Base-by-base conservation (phyloP, 1,140 invertebrate genomes). In the Mizuhopecten yessoensis region DNA sequence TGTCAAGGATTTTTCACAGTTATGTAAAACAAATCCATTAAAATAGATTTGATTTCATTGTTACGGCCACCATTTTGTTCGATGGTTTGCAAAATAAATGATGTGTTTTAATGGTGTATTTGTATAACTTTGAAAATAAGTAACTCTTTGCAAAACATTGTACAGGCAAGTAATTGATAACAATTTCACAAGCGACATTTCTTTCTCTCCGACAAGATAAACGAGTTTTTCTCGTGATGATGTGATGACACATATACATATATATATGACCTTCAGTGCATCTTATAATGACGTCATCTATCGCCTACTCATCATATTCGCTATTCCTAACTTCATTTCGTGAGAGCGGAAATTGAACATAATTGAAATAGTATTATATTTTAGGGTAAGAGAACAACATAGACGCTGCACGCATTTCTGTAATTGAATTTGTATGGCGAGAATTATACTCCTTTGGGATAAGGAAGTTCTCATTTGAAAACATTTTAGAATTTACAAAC, bases 271-370 rank as follows among this genome's bases (percentile, higher is more conserved):
- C 57, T 75, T 75, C 5, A 29, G 23, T 2, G 0, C 57, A 29
- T 29, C 23, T 75, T 75, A 75, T 75, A 11, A 75, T 75, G 57
- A n/a, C 57, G 57, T 75, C 57, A 75, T 75, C 17, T 75, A n/a
- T 75, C 57, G 11, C 57, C 57, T 75, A 75, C n/a, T 29, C 29
- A 17, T 75, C 11, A n/a, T 75, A 20, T 75, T 75, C n/a, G 11
- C 17, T 75, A 29, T 75, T 75, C 23, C n/a, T 75, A 75, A 75
- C n/a, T 75, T 75, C 57, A 75, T 75, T 75, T 75, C 23, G 57
- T n/a, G 57, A 75, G 23, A 75, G 15, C 13, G n/a, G n/a, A 75
- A 75, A n/a, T 7, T n/a, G 57, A 29, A 75, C 11, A 75, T 75
- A 75, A 75, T 75, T 75, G 57, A 29, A n/a, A 75, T 29, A 75